A percentile compares a stretch with the other conserved stretches of the same genome.
Conservation (phyloP, 2,797 vertebrate genomes). For the Pipistrellus nathusii region DNA sequence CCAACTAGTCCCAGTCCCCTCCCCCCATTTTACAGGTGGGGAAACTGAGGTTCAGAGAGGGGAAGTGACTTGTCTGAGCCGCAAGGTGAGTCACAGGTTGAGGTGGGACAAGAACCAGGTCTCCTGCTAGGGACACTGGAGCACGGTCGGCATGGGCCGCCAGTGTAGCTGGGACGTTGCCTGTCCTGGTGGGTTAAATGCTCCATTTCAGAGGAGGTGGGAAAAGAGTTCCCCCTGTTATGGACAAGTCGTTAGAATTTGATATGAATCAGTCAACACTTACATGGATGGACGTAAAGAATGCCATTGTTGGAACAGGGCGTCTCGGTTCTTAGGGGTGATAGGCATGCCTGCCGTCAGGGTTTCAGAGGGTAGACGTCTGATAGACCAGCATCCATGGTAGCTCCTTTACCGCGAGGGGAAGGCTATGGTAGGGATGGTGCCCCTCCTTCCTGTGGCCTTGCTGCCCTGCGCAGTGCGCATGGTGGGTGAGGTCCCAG, state of each 20-base stretch:
- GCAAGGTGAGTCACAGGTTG: slow-evolving; percentile 56
- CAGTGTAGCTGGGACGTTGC: background rate
- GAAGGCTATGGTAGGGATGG: background rate
- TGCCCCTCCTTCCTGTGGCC: background rate
- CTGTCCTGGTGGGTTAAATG: background rate
- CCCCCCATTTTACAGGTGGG: slow-evolving; percentile 37
- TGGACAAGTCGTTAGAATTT: background rate
- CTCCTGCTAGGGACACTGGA: slow-evolving; percentile 47
- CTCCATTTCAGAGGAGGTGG: background rate
- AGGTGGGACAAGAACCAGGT: slow-evolving; percentile 78
- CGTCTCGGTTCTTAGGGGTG: background rate
- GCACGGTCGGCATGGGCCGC: background rate
- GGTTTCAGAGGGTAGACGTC: background rate
- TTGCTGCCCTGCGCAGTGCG: background rate
- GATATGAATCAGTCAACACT: fast-evolving
- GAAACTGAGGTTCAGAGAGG: slow-evolving; percentile 79
- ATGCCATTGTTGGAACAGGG: background rate
- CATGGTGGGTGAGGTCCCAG: background rate
- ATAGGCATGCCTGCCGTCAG: fast-evolving
- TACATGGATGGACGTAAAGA: background rate
- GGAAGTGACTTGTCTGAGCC: slow-evolving; percentile 77
- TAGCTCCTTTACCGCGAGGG: background rate
- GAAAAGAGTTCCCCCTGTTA: background rate
- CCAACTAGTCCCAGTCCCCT: background rate
- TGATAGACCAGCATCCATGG: background rate